phyloP scores from a whole-genome alignment of 2,113 vertebrate species.

The Pyrgilauda ruficollis region DNA sequence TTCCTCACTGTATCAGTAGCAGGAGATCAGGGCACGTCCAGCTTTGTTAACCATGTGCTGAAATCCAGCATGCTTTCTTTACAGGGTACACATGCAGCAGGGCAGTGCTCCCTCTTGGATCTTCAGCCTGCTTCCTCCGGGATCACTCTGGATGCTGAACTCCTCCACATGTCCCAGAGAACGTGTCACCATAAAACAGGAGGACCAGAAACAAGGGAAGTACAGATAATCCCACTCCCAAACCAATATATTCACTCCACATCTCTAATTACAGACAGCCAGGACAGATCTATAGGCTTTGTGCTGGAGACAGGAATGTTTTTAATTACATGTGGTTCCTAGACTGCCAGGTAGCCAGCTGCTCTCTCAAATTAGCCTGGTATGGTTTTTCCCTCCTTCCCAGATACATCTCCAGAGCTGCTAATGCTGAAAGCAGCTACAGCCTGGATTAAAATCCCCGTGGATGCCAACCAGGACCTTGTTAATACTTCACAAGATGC shows the following conservation, averaged over 20 bases:
- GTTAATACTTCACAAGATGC: not conserved
- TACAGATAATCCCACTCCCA: not conserved
- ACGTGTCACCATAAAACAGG: not conserved
- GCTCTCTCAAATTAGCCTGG: not conserved
- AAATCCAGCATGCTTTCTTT: not conserved
- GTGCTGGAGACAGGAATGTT: not conserved
- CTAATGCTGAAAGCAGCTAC: not conserved
- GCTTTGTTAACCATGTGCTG: not conserved
- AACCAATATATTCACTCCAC: not conserved
- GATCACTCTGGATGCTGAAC: not conserved
- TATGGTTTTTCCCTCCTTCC: not conserved
- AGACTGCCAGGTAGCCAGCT: not conserved
- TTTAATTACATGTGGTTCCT: not conserved
- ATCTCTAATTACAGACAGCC: conserved; percentile 22
- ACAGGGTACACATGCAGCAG: not conserved
- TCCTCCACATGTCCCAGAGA: not conserved
- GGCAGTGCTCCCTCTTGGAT: not conserved
- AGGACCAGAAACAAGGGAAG: not conserved
- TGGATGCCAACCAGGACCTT: not conserved
- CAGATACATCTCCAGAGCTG: not conserved
- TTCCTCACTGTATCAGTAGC: not conserved
- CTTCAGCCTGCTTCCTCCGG: not conserved
- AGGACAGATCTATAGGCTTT: not conserved
- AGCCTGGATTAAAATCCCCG: not conserved
- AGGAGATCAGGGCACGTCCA: not conserved